Conservation (phyloP, 2,888 invertebrate genomes). For the Tenthredo scrophulariae region DNA sequence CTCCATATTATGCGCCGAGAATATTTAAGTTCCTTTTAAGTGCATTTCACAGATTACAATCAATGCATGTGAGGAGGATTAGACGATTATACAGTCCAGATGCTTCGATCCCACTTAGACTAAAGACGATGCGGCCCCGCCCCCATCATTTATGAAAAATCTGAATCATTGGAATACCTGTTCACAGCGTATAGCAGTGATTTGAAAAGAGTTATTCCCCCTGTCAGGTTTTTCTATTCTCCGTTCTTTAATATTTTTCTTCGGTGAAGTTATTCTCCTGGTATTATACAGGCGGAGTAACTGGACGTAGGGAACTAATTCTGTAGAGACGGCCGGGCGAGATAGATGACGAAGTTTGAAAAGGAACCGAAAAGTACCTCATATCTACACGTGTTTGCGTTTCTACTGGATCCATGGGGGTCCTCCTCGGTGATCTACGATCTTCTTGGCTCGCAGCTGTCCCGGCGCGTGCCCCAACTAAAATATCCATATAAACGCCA, state of each 20-base stretch:
- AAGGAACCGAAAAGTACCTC: constrained; percentile 30
- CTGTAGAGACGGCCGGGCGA: not conserved
- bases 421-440: constrained; percentile 39
- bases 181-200: no score
- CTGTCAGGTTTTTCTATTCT: no score
- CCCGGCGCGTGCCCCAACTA: constrained; percentile 46
- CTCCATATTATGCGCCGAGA: constrained; percentile 11
- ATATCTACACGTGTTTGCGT: constrained; percentile 42
- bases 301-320: not conserved
- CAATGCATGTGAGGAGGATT: constrained; percentile 21
- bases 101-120: constrained; percentile 4
- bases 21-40: constrained; percentile 3
- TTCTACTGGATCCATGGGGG: constrained; percentile 51
- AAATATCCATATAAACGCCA: constrained; percentile 50
- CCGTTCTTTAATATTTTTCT: no score
- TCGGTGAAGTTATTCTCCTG: no score
- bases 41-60: constrained; percentile 37
- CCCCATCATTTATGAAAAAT: constrained; percentile 12
- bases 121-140: constrained; percentile 21
- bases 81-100: not conserved
- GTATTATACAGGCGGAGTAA: not conserved
- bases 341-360: constrained; percentile 22
- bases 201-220: no score
- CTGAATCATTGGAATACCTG: no score
- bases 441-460: constrained; percentile 37